Evolutionary conservation across 2,888 invertebrate genomes (phyloP).

Genomic region (Crossocerus cetratus): DNA sequence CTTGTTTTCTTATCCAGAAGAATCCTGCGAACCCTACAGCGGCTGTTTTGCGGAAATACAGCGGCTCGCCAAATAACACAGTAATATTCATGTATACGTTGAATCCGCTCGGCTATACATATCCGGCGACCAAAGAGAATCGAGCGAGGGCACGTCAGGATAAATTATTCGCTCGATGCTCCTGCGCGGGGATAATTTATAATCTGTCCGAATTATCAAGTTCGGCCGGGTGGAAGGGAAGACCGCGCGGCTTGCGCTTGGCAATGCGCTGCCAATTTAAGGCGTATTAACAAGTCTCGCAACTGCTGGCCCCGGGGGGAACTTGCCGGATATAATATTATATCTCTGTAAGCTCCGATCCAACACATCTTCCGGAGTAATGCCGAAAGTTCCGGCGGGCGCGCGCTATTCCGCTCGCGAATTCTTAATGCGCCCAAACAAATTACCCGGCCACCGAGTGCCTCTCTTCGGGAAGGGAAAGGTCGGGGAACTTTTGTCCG

Average conservation of each 20-base stretch:
- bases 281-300: conserved; percentile 34
- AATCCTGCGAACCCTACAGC: not conserved
- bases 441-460: too few species aligned
- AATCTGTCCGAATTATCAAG: not conserved
- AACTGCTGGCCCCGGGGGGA: conserved; percentile 34
- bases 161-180: not conserved
- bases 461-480: too few species aligned
- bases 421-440: too few species aligned
- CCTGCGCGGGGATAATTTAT: not conserved
- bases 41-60: conserved; percentile 27
- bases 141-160: not conserved
- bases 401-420: too few species aligned
- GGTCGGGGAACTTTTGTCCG: too few species aligned
- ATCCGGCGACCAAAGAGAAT: not conserved
- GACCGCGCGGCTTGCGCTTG: too few species aligned
- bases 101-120: not conserved
- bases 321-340: conserved; percentile 34
- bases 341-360: too few species aligned
- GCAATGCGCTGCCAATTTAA: conserved; percentile 34
- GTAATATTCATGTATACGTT: not conserved
- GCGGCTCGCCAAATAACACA: not conserved
- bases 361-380: too few species aligned
- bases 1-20: not conserved
- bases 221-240: not conserved
- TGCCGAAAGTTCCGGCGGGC: too few species aligned